Conservation (phyloP, 2,113 vertebrate species). For the Orcinus orca region DNA sequence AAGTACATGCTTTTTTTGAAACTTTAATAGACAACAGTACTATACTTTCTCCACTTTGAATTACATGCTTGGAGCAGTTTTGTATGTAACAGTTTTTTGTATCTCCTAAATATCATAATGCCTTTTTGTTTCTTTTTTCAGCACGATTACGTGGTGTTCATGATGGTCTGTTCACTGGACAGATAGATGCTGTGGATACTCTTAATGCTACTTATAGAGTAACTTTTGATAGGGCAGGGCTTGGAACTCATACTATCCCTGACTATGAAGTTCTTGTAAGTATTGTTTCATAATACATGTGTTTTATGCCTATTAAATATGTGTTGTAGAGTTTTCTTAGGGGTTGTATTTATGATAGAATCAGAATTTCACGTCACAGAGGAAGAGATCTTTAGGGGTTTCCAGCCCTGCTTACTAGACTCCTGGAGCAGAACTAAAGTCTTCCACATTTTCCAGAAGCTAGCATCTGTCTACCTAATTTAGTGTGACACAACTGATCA, state of each 20-base stretch:
- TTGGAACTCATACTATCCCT: slow-evolving; percentile 98
- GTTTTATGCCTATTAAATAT: background rate
- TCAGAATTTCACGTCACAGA: background rate
- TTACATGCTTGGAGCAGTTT: slow-evolving; percentile 2
- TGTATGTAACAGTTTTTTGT: background rate
- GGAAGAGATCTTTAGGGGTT: background rate
- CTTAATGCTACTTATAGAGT: slow-evolving; percentile 96
- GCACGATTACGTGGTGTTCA: slow-evolving; percentile 96
- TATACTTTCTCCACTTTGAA: background rate
- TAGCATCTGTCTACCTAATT: background rate
- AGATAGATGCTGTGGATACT: slow-evolving; percentile 98
- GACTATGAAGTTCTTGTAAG: slow-evolving; percentile 99
- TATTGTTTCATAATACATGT: slow-evolving; percentile 48
- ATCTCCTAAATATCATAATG: background rate
- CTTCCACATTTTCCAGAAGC: background rate
- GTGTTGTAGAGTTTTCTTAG: background rate
- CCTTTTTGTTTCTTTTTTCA: slow-evolving; percentile 71
- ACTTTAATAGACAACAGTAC: background rate
- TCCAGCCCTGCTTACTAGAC: background rate
- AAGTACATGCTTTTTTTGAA: background rate
- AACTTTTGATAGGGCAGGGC: slow-evolving; percentile 95
- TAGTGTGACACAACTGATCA: background rate
- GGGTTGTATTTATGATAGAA: slow-evolving; percentile 9
- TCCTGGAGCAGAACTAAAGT: background rate
- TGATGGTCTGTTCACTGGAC: slow-evolving; percentile 97